These are phyloP conservation scores for Vanessa atalanta DNA, from an alignment of 1,140 invertebrate genomes.

Conservation along the genomic window DNA sequence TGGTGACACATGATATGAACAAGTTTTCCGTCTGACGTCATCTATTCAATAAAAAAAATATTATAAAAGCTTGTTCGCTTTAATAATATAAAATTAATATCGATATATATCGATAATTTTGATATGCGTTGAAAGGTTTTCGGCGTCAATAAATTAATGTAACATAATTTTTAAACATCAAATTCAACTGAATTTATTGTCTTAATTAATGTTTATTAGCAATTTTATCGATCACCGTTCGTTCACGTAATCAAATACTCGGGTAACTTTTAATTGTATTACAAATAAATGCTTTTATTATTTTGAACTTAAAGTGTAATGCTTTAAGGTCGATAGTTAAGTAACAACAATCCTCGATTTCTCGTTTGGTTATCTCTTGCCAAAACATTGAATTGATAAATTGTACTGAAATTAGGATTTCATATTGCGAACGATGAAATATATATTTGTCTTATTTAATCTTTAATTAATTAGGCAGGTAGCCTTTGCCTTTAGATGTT, in stretches of 20 bases:
- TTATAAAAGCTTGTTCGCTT: too few species aligned
- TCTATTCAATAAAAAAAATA: too few species aligned
- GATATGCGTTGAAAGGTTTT: not conserved
- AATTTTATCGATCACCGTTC: constrained; percentile 16
- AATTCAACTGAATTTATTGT: constrained; percentile 1
- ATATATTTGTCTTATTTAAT: too few species aligned
- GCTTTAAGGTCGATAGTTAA: not conserved
- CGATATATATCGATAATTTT: not conserved
- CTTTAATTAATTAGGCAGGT: too few species aligned
- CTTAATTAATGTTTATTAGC: constrained; percentile 17
- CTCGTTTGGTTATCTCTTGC: not conserved
- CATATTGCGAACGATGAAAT: not conserved
- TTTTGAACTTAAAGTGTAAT: not conserved
- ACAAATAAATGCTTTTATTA: not conserved
- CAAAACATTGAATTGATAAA: not conserved
- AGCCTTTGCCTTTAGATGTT: too few species aligned
- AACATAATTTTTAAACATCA: not conserved
- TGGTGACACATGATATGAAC: too few species aligned
- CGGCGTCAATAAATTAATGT: not conserved
- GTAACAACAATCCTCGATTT: not conserved
- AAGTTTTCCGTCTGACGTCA: too few species aligned
- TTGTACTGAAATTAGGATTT: constrained; percentile 1
- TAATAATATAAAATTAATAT: too few species aligned
- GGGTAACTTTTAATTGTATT: constrained; percentile 15
- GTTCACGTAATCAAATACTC: constrained; percentile 16